Conservation (phyloP, 2,888 invertebrate genomes). For the Drosophila yooni region DNA sequence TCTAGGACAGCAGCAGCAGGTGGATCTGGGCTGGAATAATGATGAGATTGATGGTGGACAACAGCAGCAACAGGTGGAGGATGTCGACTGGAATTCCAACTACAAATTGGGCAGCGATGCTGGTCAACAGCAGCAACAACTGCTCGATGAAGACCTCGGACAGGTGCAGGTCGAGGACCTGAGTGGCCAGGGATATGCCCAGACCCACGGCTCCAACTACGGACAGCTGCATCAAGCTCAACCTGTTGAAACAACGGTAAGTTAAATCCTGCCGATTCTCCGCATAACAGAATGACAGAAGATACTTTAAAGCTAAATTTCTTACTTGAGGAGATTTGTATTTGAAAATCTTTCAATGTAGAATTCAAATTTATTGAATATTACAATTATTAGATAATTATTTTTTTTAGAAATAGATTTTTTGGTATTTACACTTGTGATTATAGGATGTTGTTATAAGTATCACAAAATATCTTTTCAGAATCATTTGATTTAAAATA, state of each 20-base stretch:
- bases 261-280: not conserved
- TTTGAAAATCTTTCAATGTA: not conserved
- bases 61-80: conserved; percentile 44
- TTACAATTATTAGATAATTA: not conserved
- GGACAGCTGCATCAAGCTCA: conserved; percentile 37
- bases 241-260: conserved; percentile 51
- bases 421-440: not conserved
- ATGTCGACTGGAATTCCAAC: conserved; percentile 35
- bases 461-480: not conserved
- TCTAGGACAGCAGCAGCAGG: conserved; percentile 52
- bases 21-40: conserved; percentile 42
- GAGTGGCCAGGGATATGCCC: conserved; percentile 18
- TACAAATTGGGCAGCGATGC: conserved; percentile 29
- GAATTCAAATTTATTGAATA: not conserved
- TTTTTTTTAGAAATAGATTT: not conserved
- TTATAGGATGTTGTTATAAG: not conserved
- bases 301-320: not conserved
- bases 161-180: conserved; percentile 60
- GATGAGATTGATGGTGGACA: conserved; percentile 44
- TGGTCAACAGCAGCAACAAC: conserved; percentile 53
- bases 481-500: not conserved
- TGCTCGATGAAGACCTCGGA: conserved; percentile 32
- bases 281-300: not conserved
- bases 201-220: conserved; percentile 18
- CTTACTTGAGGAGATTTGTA: not conserved